Base-by-base conservation (phyloP, 2,888 invertebrate genomes). In the Trichacis sp. region DNA sequence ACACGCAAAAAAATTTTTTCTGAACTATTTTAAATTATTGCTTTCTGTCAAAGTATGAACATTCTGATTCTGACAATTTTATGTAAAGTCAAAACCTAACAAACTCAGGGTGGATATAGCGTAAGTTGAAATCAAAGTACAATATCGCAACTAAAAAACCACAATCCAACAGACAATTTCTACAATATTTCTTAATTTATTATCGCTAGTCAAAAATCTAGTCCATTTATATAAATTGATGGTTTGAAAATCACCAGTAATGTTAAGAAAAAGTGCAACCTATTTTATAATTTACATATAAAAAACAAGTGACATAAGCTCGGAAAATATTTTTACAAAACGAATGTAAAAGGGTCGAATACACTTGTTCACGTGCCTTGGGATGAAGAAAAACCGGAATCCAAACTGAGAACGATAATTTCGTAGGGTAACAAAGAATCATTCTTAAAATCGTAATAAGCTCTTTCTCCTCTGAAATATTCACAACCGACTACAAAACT, bases 71-170 rank as follows among this genome's bases (percentile, higher is more conserved):
- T n/a, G n/a, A n/a, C n/a, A n/a, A n/a, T n/a, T n/a, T n/a, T n/a
- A n/a, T n/a, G n/a, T n/a, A n/a, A 40, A 40, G 1, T 38, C 54
- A 58, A 72, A 69, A 65, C 56, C 60, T 38, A 77, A 76, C 67
- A 51, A 81, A 81, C 83, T 84, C 84, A 84, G 84, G 83, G 83
- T 79, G 77, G 72, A 78, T 70, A 72, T 81, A 81, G 79, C 78
- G 79, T 80, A 80, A 80, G 78, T 79, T 78, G 79, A 59, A 82
- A 84, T 83, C 77, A 79, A 79, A 84, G 84, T 84, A 84, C 84
- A 84, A 84, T 84, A n/a, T n/a, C n/a, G n/a, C n/a, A n/a, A n/a
- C n/a, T n/a, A n/a, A 73, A 57, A 77, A 77, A 69, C 56, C 62
- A 69, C 68, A 71, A 71, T 62, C 51, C 67, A 48, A 52, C 30